Percentiles rank a stretch among this genome's conserved stretches.
phyloP scores from a whole-genome alignment of 2,888 invertebrate species.

The Tenthredo distinguenda region DNA sequence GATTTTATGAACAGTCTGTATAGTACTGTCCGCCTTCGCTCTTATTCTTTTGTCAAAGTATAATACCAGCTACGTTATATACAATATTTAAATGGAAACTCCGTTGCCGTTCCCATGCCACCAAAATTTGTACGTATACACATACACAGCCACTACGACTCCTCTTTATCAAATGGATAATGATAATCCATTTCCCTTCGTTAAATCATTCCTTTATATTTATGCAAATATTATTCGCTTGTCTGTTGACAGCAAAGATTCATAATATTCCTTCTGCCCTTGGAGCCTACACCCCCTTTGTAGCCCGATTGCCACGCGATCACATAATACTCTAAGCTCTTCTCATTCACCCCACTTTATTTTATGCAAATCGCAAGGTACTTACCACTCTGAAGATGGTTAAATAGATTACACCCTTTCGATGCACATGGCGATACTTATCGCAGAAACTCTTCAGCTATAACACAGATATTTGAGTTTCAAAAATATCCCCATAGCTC shows the following conservation, averaged over 20 bases:
- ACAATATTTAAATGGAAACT: conserved; percentile 6
- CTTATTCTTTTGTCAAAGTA: conserved; percentile 12
- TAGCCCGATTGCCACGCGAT: conserved; percentile 35
- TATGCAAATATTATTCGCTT: conserved; percentile 47
- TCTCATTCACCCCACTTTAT: conserved; percentile 22
- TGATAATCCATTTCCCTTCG: conserved; percentile 18
- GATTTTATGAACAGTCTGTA: conserved; percentile 30
- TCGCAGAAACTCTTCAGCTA: neutral
- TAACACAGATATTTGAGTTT: neutral
- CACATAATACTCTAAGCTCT: conserved; percentile 25
- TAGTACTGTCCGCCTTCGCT: neutral
- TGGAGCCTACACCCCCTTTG: neutral
- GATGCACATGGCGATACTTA: neutral
- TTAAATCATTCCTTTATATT: conserved; percentile 42
- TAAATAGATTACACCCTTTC: conserved; percentile 13
- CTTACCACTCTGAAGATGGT: conserved; percentile 4
- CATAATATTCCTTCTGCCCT: conserved; percentile 44
- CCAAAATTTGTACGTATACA: conserved; percentile 2
- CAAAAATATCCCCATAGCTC: too few relatives aligned
- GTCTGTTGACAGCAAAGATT: conserved; percentile 45
- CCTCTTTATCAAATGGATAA: conserved; percentile 14
- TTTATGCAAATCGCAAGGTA: conserved; percentile 33
- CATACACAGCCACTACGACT: neutral
- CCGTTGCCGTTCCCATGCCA: neutral
- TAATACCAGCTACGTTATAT: neutral